Evolutionary conservation across 1,140 invertebrate species (phyloP).

Genomic region (Cryptotermes secundus): DNA sequence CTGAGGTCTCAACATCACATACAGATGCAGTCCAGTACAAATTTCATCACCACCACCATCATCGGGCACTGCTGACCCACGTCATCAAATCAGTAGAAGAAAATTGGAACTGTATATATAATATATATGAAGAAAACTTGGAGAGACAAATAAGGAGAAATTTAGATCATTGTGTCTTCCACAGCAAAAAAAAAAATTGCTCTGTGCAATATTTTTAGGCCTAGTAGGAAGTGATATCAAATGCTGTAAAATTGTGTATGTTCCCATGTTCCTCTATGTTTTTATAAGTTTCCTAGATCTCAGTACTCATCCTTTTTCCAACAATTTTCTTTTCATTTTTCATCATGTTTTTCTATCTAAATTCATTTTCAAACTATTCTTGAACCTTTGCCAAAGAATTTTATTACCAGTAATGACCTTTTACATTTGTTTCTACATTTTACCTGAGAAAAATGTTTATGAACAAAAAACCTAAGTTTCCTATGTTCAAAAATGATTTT

Average conservation of each 20-base stretch:
- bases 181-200: conserved; percentile 25
- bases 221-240: conserved; percentile 23
- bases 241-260: conserved; percentile 7
- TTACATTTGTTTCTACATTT: background rate
- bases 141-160: conserved; percentile 20
- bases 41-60: background rate
- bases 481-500: background rate
- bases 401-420: background rate
- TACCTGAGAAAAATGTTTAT: background rate
- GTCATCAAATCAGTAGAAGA: conserved; percentile 23
- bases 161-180: conserved; percentile 23
- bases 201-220: conserved; percentile 27
- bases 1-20: conserved; percentile 18
- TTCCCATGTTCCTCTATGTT: background rate
- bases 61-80: background rate
- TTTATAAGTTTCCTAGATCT: conserved; percentile 18
- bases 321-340: background rate
- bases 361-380: background rate
- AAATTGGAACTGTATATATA: conserved; percentile 17
- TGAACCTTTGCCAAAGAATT: background rate
- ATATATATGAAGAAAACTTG: background rate
- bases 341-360: background rate
- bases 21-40: conserved; percentile 21
- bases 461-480: background rate
- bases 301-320: background rate